Evolutionary conservation across 2,888 invertebrate genomes (phyloP).

Genomic region (Lithodes maja): DNA sequence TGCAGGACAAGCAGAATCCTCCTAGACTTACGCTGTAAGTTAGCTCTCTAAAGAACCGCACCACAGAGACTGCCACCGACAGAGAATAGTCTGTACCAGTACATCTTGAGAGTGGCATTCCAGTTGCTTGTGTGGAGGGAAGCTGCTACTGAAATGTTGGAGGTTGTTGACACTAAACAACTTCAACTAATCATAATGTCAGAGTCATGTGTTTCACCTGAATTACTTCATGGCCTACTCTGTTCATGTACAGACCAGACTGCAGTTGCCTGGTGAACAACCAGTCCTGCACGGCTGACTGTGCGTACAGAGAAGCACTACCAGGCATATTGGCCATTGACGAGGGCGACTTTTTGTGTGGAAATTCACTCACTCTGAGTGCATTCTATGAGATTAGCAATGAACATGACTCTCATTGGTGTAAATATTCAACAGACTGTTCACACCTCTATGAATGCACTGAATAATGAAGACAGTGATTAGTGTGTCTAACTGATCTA

Average conservation of each 20-base stretch:
- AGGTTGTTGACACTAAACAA: slow-evolving; percentile 11
- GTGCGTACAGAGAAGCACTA: background rate
- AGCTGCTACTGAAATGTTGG: background rate
- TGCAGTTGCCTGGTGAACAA: background rate
- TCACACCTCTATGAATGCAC: too few relatives aligned
- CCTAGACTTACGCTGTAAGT: background rate
- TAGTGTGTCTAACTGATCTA: too few relatives aligned
- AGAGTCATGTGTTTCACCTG: slow-evolving; percentile 1
- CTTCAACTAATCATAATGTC: background rate
- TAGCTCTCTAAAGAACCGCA: background rate
- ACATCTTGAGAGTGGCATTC: background rate
- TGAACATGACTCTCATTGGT: too few relatives aligned
- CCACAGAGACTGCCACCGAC: slow-evolving; percentile 15
- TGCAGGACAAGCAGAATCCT: too few relatives aligned
- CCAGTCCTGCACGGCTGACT: background rate
- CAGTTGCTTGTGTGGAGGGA: slow-evolving; percentile 5
- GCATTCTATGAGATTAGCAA: too few relatives aligned
- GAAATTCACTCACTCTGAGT: background rate
- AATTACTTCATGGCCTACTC: background rate
- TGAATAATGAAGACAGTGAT: too few relatives aligned
- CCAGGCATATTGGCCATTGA: background rate
- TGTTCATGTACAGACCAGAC: background rate
- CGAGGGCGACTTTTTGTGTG: background rate
- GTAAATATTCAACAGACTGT: too few relatives aligned
- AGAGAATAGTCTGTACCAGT: slow-evolving; percentile 9